Evolutionary conservation across 2,113 vertebrate species (phyloP).

Genomic region (Cinclus mexicanus): DNA sequence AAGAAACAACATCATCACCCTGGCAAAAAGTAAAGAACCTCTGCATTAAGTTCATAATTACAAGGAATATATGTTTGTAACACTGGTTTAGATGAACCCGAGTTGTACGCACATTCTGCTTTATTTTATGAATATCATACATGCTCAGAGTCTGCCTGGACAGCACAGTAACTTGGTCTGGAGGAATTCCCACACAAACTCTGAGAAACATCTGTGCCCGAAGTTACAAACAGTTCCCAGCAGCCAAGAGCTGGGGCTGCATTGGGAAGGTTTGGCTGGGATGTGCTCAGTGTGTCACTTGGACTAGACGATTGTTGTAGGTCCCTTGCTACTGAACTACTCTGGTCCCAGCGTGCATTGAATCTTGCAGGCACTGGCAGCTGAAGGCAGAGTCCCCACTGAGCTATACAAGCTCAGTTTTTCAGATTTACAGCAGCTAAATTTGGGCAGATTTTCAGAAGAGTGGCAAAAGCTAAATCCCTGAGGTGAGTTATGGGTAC

Average conservation of each 20-base stretch:
- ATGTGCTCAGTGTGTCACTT: not conserved
- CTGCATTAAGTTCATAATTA: not conserved
- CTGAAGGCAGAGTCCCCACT: not conserved
- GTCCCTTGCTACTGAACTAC: not conserved
- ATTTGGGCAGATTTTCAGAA: not conserved
- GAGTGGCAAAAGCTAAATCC: not conserved
- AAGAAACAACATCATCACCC: not conserved
- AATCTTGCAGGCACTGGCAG: not conserved
- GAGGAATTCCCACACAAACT: not conserved
- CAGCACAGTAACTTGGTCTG: not conserved
- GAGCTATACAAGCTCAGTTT: not conserved
- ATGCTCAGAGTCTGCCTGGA: not conserved
- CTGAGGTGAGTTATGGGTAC: not conserved
- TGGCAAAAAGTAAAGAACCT: not conserved
- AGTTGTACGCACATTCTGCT: not conserved
- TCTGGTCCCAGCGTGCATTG: not conserved
- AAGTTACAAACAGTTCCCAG: not conserved
- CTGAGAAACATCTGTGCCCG: not conserved
- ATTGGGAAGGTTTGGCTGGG: not conserved
- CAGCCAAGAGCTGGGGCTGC: not conserved
- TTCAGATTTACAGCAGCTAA: not conserved
- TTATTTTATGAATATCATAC: not conserved
- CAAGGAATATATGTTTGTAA: not conserved
- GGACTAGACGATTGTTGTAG: not conserved
- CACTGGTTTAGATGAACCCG: not conserved